These are phyloP conservation scores for Alcedo quadribrachys DNA, from an alignment of 2,797 vertebrate species.

Conservation along the genomic window DNA sequence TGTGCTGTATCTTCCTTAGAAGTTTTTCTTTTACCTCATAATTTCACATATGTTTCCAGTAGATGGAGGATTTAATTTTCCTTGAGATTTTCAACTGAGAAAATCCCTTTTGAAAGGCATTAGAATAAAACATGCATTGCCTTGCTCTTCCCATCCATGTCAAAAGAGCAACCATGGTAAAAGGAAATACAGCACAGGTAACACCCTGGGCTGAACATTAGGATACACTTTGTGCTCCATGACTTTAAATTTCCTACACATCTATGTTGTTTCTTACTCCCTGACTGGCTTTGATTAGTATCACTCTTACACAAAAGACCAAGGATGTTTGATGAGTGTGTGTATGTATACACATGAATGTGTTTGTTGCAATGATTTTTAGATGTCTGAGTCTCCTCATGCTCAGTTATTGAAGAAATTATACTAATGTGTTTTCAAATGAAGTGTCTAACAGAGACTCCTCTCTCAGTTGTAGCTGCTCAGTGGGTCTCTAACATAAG, in stretches of 20 bases:
- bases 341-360: background rate
- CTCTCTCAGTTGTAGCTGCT: background rate
- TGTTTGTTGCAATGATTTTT: background rate
- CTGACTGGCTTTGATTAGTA: background rate
- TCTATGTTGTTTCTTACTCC: background rate
- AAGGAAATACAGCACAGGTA: background rate
- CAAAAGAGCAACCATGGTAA: background rate
- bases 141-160: background rate
- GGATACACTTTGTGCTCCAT: fast-evolving
- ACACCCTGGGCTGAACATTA: background rate
- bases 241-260: background rate
- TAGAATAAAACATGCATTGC: background rate
- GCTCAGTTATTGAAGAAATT: background rate
- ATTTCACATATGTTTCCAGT: background rate
- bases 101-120: background rate
- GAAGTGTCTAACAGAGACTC: background rate
- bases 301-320: background rate
- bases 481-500: background rate
- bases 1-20: background rate
- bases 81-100: background rate
- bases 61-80: background rate
- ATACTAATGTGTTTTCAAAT: background rate
- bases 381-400: background rate
- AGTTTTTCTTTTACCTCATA: background rate
- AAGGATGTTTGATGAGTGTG: background rate